Percentiles rank a stretch among this genome's conserved stretches.
Conservation (phyloP, 2,888 invertebrate species). For the Oscheius sp. region DNA sequence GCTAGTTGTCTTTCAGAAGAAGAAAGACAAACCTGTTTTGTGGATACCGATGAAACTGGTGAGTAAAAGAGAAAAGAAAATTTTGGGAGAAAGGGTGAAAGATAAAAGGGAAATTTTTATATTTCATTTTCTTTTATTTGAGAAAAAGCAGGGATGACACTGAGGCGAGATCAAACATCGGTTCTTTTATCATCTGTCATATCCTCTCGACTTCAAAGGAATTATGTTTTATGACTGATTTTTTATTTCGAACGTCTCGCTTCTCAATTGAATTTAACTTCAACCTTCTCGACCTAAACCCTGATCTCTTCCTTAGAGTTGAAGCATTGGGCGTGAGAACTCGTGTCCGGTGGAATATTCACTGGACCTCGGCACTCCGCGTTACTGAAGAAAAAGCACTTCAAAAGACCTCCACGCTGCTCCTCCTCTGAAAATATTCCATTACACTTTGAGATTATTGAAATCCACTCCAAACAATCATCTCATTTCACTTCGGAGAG, state of each 20-base stretch:
- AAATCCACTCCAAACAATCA: not conserved
- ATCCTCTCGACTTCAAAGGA: not conserved
- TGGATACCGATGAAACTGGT: constrained; percentile 51
- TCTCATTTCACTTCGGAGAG: not conserved
- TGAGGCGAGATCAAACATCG: not conserved
- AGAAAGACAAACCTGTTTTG: constrained; percentile 53
- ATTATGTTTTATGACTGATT: too few relatives aligned
- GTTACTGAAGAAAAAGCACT: too few relatives aligned
- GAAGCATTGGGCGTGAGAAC: constrained; percentile 15
- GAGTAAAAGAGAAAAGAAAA: not conserved
- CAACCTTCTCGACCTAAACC: too few relatives aligned
- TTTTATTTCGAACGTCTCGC: too few relatives aligned
- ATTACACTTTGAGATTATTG: not conserved
- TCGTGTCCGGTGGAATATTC: constrained; percentile 19
- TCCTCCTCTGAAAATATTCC: not conserved
- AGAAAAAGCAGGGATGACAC: constrained; percentile 2
- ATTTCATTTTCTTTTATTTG: not conserved
- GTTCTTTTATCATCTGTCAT: not conserved
- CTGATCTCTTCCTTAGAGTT: not conserved
- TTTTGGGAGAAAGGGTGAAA: not conserved
- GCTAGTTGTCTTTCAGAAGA: constrained; percentile 54
- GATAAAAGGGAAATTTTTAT: too few relatives aligned
- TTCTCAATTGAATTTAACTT: too few relatives aligned
- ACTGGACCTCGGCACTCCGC: not conserved
- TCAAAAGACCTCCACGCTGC: not conserved